Evolutionary conservation across 1,140 invertebrate genomes (phyloP).

Genomic region (Drosophila kikkawai): DNA sequence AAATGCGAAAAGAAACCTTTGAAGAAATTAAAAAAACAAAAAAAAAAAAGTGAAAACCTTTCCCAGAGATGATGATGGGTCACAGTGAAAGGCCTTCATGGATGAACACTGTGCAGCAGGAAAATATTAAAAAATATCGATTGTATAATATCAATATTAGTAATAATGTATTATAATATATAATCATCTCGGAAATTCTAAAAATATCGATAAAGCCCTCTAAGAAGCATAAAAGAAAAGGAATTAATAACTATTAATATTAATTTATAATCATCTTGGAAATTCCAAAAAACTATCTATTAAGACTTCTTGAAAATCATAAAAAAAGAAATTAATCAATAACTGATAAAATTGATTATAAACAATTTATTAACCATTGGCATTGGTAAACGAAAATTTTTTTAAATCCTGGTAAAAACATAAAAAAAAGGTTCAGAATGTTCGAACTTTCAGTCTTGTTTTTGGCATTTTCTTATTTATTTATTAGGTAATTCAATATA

Average conservation of each 20-base stretch:
- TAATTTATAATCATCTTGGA: no score
- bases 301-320: no score
- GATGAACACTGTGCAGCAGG: not conserved
- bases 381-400: no score
- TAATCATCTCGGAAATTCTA: no score
- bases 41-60: conserved; percentile 70
- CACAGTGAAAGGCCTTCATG: conserved; percentile 49
- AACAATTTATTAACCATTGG: no score
- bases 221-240: not conserved
- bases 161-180: no score
- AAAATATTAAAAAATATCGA: not conserved
- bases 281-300: no score
- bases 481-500: not conserved
- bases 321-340: not conserved
- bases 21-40: conserved; percentile 20
- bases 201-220: not conserved
- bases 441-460: no score
- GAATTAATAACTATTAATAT: no score
- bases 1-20: conserved; percentile 48
- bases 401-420: no score
- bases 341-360: no score
- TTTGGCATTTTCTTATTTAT: not conserved
- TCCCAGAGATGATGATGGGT: conserved; percentile 34
- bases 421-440: no score
- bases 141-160: not conserved